These are phyloP conservation scores for Ammodytes marinus DNA, from an alignment of 2,113 vertebrate species.

Conservation along the genomic window DNA sequence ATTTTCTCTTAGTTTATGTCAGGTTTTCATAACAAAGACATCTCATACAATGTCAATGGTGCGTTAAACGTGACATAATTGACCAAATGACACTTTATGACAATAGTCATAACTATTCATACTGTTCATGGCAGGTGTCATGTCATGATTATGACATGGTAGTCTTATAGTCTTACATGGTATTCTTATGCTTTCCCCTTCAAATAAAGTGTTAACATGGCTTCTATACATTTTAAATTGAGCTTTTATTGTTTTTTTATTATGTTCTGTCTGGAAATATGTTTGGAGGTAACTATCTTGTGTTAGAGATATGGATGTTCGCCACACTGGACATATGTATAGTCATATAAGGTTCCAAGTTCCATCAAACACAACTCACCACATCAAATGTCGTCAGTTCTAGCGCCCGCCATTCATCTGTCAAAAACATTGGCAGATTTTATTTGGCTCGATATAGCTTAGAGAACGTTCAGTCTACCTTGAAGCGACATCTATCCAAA, in stretches of 20 bases:
- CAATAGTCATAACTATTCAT: too few species aligned
- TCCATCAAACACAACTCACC: slow-evolving; percentile 61
- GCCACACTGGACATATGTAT: slow-evolving; percentile 66
- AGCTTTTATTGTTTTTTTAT: slow-evolving; percentile 39
- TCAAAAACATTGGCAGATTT: slow-evolving; percentile 65
- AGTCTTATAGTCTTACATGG: too few species aligned
- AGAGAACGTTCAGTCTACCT: slow-evolving; percentile 54
- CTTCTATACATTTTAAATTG: slow-evolving; percentile 36
- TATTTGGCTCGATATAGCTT: slow-evolving; percentile 59
- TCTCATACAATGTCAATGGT: too few species aligned
- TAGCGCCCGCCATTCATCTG: slow-evolving; percentile 57
- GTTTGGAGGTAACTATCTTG: slow-evolving; percentile 70
- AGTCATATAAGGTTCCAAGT: slow-evolving; percentile 67
- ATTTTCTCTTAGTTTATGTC: too few species aligned
- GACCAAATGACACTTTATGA: too few species aligned
- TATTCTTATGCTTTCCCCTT: too few species aligned
- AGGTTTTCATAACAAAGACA: too few species aligned
- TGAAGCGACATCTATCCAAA: slow-evolving; percentile 73
- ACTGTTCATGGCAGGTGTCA: too few species aligned
- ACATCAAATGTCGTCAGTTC: slow-evolving; percentile 73
- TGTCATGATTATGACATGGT: too few species aligned
- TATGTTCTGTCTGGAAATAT: slow-evolving; percentile 63
- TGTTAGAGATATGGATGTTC: slow-evolving; percentile 68
- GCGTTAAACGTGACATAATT: too few species aligned
- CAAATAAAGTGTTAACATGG: too few species aligned